Evolutionary conservation across 2,888 invertebrate genomes (phyloP), one percentile per base, ranked within the genome.

Genomic region (Parnassius orleans): DNA sequence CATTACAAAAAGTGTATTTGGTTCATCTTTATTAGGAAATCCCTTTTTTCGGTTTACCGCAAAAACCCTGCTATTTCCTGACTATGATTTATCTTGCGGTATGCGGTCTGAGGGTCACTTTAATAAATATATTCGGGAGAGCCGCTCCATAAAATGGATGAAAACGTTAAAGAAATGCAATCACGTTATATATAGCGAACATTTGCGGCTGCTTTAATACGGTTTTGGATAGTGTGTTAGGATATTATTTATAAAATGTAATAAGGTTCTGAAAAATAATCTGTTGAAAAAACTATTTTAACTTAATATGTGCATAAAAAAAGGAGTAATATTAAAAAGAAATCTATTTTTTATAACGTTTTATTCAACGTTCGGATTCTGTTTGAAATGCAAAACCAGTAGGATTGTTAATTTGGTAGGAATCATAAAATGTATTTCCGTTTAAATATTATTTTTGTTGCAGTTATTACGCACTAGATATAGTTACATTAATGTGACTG

Each of bases 71-170:
- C 80, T 80, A 83, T 87, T 87, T 75, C 83, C 83, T 85, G 86
- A 86, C 89, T 88, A 89, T 90, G 90, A 90, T 90, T 90, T 90
- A 90, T 90, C 81, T 86, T 71, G 83, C 84, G 82, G 84, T 77
- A 79, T 83, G 80, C 81, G 81, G 84, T 84, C 86, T 81, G 82
- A 79, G 89, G 90, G 90, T 90, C 90, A 88, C 86, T 89, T 89
- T 89, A 88, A 90, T 90, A 90, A 89, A 90, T 89, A 86, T 87
- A 85, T 89, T 87, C 81, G 83, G 87, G 83, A 77, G 85, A 86
- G 86, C 84, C 84, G 82, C 83, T 80, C 78, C 75, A 73, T 75
- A 76, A 84, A 86, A 86, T 86, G 77, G 84, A 86, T 83, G 86
- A 79, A 76, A 79, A 80, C 80, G 80, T 80, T 83, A 80, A 81